phyloP scores from a whole-genome alignment of 2,888 invertebrate species.

The Drosophila maculinotata region DNA sequence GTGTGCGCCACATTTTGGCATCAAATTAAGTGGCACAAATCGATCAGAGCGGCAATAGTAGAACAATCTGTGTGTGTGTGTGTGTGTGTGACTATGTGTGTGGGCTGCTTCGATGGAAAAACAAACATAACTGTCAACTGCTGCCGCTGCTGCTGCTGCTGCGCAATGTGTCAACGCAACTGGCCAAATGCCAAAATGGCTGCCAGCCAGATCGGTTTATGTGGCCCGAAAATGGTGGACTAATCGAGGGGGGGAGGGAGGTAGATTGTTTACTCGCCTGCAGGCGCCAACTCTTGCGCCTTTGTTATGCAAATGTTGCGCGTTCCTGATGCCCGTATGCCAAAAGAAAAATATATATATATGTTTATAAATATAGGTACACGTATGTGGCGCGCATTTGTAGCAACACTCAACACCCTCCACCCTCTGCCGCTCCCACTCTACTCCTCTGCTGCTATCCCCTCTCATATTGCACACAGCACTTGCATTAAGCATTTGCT shows the following conservation, averaged over 20 bases:
- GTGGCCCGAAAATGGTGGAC: conserved; percentile 15
- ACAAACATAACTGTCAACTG: conserved; percentile 35
- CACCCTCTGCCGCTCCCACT: neutral
- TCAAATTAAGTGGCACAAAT: conserved; percentile 74
- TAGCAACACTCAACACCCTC: conserved; percentile 26
- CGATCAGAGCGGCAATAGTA: conserved; percentile 57
- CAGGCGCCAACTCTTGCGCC: conserved; percentile 75
- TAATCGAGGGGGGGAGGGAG: neutral
- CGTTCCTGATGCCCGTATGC: conserved; percentile 47
- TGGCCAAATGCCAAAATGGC: conserved; percentile 53
- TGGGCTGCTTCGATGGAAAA: conserved; percentile 50
- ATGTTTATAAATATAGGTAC: conserved; percentile 2
- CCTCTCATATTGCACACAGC: conserved; percentile 19
- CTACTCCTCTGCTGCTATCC: too few species aligned
- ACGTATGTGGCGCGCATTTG: conserved; percentile 40
- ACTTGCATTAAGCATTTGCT: conserved; percentile 44
- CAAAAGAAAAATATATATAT: conserved; percentile 18
- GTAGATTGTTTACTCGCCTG: conserved; percentile 57
- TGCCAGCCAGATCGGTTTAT: conserved; percentile 26
- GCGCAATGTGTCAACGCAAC: conserved; percentile 75
- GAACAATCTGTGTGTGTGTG: conserved; percentile 21
- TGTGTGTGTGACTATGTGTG: conserved; percentile 50
- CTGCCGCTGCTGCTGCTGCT: conserved; percentile 15
- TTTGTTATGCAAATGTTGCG: conserved; percentile 73
- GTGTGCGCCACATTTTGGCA: conserved; percentile 57